Percentiles rank a stretch among this genome's conserved stretches.
Evolutionary conservation across 1,140 invertebrate genomes (phyloP).

Genomic region (Tetragnatha versicolor): DNA sequence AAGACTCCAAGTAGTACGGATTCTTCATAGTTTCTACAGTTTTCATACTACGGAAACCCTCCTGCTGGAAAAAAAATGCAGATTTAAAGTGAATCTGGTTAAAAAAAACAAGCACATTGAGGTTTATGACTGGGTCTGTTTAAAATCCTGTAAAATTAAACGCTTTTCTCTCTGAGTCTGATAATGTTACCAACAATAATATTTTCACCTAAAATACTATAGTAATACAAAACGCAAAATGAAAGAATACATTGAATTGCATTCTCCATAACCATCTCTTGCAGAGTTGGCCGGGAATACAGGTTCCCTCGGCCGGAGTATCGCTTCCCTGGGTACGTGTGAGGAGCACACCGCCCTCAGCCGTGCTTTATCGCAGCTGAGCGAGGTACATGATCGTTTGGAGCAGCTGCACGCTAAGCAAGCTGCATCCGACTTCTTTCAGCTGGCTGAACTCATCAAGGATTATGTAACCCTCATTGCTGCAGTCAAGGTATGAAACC

Average conservation of each 20-base stretch:
- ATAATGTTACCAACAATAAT: too few relatives aligned
- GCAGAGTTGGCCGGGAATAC: conserved; percentile 81
- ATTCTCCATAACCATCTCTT: background rate
- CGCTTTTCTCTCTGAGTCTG: too few relatives aligned
- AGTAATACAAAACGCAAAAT: too few relatives aligned
- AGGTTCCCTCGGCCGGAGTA: conserved; percentile 83
- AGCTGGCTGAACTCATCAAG: conserved; percentile 90
- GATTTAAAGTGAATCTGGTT: too few relatives aligned
- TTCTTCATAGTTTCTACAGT: too few relatives aligned
- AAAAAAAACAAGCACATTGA: too few relatives aligned
- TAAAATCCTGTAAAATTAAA: too few relatives aligned
- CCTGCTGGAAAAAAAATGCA: too few relatives aligned
- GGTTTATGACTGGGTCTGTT: too few relatives aligned
- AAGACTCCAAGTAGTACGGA: too few relatives aligned
- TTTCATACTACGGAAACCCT: too few relatives aligned
- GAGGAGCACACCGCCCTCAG: conserved; percentile 95
- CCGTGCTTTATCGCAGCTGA: conserved; percentile 87
- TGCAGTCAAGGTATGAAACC: conserved; percentile 79
- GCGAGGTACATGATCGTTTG: conserved; percentile 90
- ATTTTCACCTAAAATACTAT: too few relatives aligned
- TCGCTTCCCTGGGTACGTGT: conserved; percentile 90
- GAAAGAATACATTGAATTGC: background rate
- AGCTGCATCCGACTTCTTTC: conserved; percentile 93
- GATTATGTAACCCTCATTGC: conserved; percentile 94
- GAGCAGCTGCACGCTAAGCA: conserved; percentile 89